A percentile compares a stretch with the other conserved stretches of the same genome.
Evolutionary conservation across 2,113 vertebrate species (phyloP).

Genomic region (Melanocharis versteri): DNA sequence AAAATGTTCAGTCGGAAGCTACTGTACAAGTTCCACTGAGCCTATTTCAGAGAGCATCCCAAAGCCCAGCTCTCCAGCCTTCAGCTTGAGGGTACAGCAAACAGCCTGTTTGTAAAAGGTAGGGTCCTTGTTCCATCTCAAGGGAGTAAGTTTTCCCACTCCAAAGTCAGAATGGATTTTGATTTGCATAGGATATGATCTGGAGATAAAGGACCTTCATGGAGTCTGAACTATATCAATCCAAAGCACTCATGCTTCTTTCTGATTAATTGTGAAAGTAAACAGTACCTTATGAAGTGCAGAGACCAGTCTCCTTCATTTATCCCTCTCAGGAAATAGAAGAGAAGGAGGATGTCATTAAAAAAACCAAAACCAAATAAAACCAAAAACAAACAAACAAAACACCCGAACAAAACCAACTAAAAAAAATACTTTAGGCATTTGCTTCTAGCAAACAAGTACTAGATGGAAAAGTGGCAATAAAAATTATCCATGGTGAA

Average conservation of each 20-base stretch:
- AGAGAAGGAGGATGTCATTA: not conserved
- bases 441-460: not conserved
- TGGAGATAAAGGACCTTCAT: not conserved
- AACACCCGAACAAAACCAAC: fast-evolving
- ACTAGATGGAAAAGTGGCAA: not conserved
- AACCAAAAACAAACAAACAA: not conserved
- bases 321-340: not conserved
- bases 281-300: not conserved
- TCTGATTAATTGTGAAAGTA: not conserved
- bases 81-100: not conserved
- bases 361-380: not conserved
- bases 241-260: not conserved
- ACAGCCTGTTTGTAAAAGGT: not conserved
- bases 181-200: not conserved
- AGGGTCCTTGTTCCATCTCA: not conserved
- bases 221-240: not conserved
- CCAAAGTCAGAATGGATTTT: not conserved
- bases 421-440: not conserved
- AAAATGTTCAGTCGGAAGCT: not conserved
- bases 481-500: not conserved
- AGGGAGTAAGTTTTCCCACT: not conserved
- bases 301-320: not conserved
- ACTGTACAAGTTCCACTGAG: not conserved
- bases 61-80: not conserved
- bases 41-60: not conserved